These are phyloP conservation scores for Arothron firmamentum DNA, from an alignment of 2,113 vertebrate genomes.

Conservation along the genomic window DNA sequence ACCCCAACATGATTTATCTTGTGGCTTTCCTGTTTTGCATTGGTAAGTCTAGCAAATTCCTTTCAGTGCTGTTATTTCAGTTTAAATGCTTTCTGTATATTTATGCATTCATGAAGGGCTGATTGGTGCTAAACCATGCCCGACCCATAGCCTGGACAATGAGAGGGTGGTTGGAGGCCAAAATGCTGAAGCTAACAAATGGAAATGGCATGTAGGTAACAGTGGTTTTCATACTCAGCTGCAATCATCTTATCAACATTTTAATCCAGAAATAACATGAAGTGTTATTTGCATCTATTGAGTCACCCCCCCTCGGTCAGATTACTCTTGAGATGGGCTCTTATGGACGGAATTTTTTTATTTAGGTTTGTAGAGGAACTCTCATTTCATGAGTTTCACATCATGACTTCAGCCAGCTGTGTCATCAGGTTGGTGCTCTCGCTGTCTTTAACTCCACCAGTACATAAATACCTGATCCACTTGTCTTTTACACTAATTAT, in stretches of 20 bases:
- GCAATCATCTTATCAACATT: background rate
- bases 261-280: background rate
- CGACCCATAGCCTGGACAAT: conserved; percentile 43
- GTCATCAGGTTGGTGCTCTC: conserved; percentile 47
- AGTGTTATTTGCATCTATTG: background rate
- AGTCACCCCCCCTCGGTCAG: too few species aligned
- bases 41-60: conserved; percentile 37
- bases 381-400: conserved; percentile 27
- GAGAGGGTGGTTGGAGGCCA: conserved; percentile 60
- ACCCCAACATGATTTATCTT: conserved; percentile 57
- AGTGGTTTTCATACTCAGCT: background rate
- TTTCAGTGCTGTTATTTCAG: too few species aligned
- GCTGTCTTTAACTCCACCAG: too few species aligned
- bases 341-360: background rate
- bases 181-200: conserved; percentile 47
- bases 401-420: conserved; percentile 75
- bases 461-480: too few species aligned
- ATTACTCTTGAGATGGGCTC: conserved; percentile 57
- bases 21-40: conserved; percentile 53
- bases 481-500: background rate
- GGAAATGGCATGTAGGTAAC: conserved; percentile 72
- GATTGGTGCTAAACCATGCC: conserved; percentile 42
- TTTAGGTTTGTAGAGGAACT: conserved; percentile 61
- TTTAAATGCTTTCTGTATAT: background rate
- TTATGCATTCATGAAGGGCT: conserved; percentile 37